A percentile compares a stretch with the other conserved stretches of the same genome.
Conservation (phyloP, 1,140 invertebrate genomes). For the Drosophila lini region DNA sequence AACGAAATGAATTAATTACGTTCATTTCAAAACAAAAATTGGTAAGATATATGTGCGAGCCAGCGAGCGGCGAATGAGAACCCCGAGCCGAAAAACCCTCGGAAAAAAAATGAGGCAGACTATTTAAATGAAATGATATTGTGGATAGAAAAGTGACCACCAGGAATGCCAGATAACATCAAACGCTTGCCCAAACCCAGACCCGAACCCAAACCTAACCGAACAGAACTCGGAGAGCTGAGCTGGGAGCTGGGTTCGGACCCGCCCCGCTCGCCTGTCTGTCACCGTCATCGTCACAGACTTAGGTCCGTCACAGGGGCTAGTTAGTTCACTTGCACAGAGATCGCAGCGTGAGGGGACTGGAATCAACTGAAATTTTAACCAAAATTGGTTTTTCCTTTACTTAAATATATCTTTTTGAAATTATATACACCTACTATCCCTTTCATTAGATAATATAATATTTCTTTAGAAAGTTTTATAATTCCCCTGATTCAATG, state of each 20-base stretch:
- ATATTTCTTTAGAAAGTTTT: too few relatives aligned
- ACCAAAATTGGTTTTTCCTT: too few relatives aligned
- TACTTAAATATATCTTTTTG: not conserved
- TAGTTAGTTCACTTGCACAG: slow-evolving; percentile 43
- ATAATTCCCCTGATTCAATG: not conserved
- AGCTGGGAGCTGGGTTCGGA: slow-evolving; percentile 28
- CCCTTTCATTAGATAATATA: too few relatives aligned
- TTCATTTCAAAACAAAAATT: slow-evolving; percentile 76
- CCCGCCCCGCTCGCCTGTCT: slow-evolving; percentile 67
- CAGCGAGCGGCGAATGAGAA: slow-evolving; percentile 22
- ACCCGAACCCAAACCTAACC: slow-evolving; percentile 40
- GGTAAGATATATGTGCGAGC: slow-evolving; percentile 37
- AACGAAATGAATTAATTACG: slow-evolving; percentile 82
- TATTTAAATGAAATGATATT: slow-evolving; percentile 84
- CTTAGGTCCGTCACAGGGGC: slow-evolving; percentile 53
- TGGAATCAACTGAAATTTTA: not conserved
- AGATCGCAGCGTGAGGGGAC: slow-evolving; percentile 26
- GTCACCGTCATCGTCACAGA: slow-evolving; percentile 65
- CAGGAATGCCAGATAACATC: slow-evolving; percentile 82
- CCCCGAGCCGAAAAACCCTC: slow-evolving; percentile 34
- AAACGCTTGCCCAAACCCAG: slow-evolving; percentile 64
- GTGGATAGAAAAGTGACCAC: slow-evolving; percentile 83
- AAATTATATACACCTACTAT: too few relatives aligned
- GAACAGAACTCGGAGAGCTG: slow-evolving; percentile 37
- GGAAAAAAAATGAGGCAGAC: slow-evolving; percentile 57